phyloP scores from a whole-genome alignment of 2,888 invertebrate species.

The Druceiella hillmani region DNA sequence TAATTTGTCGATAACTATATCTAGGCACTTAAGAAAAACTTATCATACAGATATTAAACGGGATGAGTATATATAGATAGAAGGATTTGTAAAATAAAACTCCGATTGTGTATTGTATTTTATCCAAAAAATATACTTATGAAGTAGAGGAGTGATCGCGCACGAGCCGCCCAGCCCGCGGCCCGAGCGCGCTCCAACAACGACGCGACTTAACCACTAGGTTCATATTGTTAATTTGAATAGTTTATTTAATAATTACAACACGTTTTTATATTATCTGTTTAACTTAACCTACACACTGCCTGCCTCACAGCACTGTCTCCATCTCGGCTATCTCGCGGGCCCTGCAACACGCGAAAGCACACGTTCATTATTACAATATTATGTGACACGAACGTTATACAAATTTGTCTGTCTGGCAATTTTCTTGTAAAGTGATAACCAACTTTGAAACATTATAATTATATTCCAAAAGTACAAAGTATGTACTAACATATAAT shows the following conservation, averaged over 20 bases:
- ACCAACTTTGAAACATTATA: no score
- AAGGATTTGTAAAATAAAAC: no score
- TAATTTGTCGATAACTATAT: no score
- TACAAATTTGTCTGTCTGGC: no score
- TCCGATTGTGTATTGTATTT: no score
- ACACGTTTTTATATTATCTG: slow-evolving; percentile 51
- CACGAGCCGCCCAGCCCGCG: slow-evolving; percentile 48
- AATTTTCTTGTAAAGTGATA: no score
- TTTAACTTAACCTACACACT: slow-evolving; percentile 56
- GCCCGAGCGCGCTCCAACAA: slow-evolving; percentile 48
- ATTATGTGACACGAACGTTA: background rate
- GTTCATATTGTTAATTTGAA: slow-evolving; percentile 54
- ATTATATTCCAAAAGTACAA: no score
- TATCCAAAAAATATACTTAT: slow-evolving; percentile 55
- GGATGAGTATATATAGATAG: no score
- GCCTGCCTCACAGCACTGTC: slow-evolving; percentile 80
- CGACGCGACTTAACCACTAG: slow-evolving; percentile 48
- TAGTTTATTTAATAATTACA: slow-evolving; percentile 57
- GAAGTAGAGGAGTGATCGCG: slow-evolving; percentile 51
- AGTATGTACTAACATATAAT: no score
- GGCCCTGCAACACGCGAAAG: slow-evolving; percentile 35
- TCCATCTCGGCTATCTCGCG: slow-evolving; percentile 82
- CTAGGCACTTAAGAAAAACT: no score
- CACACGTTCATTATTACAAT: background rate
- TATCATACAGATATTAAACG: no score